phyloP scores from a whole-genome alignment of 2,113 vertebrate species.

The Panthera uncia region DNA sequence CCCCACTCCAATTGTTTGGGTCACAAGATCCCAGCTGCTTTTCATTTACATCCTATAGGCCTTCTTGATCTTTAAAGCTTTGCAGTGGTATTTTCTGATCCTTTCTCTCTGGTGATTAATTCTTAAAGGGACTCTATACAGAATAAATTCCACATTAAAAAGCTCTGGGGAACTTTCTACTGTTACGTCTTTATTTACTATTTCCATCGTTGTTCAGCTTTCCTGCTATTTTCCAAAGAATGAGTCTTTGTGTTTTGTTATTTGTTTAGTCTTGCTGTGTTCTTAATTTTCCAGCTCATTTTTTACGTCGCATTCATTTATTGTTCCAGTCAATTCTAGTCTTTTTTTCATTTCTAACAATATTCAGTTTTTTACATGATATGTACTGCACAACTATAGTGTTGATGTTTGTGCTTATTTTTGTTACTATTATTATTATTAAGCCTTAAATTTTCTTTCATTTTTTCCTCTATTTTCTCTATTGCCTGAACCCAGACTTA shows the following conservation, averaged over 20 bases:
- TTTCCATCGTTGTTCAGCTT: background rate
- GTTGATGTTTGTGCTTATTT: background rate
- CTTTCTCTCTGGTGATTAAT: conserved; percentile 38
- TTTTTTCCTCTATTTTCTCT: background rate
- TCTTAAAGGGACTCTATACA: background rate
- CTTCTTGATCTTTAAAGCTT: conserved; percentile 19
- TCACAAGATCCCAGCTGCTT: background rate
- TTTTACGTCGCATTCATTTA: background rate
- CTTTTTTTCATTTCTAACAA: conserved; percentile 3
- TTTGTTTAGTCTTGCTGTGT: background rate
- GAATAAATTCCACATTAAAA: conserved; percentile 7
- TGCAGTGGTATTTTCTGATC: conserved; percentile 6
- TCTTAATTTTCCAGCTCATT: background rate
- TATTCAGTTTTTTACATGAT: background rate
- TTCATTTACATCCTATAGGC: background rate
- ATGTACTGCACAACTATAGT: background rate
- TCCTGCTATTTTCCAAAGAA: background rate
- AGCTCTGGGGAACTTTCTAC: background rate
- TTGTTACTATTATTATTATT: background rate
- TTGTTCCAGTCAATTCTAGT: background rate
- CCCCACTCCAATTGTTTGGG: background rate
- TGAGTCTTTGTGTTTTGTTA: background rate
- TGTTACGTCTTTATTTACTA: background rate
- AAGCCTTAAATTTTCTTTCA: background rate
- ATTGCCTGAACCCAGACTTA: background rate